phyloP scores from a whole-genome alignment of 2,888 invertebrate species.

The Acheta domesticus region DNA sequence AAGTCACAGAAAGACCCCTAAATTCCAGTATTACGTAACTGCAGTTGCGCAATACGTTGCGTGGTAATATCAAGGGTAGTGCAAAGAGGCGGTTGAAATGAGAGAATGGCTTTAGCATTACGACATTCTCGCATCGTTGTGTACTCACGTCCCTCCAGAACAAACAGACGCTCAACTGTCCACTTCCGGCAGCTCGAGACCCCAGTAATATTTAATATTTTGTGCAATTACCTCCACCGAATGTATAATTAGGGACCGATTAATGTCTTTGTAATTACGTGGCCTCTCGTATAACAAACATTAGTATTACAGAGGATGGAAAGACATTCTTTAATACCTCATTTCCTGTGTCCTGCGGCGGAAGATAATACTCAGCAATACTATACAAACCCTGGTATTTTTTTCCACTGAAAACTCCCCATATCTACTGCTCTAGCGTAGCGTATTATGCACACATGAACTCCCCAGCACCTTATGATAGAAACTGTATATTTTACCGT shows the following conservation, averaged over 20 bases:
- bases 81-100: too few species aligned
- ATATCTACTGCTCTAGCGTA: neutral
- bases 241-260: neutral
- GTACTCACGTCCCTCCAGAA: neutral
- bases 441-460: neutral
- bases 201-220: neutral
- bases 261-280: conserved; percentile 1
- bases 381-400: neutral
- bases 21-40: too few species aligned
- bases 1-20: too few species aligned
- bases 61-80: too few species aligned
- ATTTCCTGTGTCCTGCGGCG: neutral
- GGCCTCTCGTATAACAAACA: conserved; percentile 10
- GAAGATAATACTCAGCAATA: conserved; percentile 18
- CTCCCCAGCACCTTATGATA: neutral
- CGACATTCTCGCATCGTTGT: too few species aligned
- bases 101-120: too few species aligned
- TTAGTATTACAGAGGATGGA: neutral
- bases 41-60: too few species aligned
- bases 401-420: neutral
- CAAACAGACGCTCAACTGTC: neutral
- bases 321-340: neutral
- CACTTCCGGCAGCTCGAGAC: neutral
- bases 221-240: neutral
- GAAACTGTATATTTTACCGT: conserved; percentile 10